These are phyloP conservation scores for Drosophila tanythrix DNA, from an alignment of 2,888 invertebrate genomes.

Conservation along the genomic window DNA sequence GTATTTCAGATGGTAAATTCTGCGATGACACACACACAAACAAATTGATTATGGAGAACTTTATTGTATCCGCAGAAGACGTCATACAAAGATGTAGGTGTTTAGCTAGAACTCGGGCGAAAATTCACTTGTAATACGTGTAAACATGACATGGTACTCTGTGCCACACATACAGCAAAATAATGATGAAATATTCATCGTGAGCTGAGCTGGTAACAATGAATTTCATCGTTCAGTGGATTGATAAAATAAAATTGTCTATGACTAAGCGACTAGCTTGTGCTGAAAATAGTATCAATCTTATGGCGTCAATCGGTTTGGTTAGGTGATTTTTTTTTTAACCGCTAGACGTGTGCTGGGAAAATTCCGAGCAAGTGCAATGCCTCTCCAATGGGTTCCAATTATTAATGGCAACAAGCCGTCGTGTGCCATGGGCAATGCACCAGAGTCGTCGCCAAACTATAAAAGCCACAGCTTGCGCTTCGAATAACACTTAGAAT, in stretches of 20 bases:
- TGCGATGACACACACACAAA: conserved; percentile 14
- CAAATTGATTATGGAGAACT: conserved; percentile 14
- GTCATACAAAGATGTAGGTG: background rate
- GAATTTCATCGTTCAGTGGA: conserved; percentile 22
- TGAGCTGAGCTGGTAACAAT: background rate
- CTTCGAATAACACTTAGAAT: conserved; percentile 28
- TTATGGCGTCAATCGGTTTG: conserved; percentile 22
- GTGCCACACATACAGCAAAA: no score
- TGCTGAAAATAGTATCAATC: conserved; percentile 57
- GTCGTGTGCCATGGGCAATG: conserved; percentile 60
- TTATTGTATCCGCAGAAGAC: conserved; percentile 9
- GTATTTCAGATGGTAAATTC: conserved; percentile 2
- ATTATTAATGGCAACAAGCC: conserved; percentile 8
- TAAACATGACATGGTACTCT: background rate
- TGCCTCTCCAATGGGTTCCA: conserved; percentile 29
- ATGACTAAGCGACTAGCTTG: background rate
- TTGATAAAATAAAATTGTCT: conserved; percentile 7
- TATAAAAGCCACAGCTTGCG: conserved; percentile 53
- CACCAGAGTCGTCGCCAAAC: conserved; percentile 25
- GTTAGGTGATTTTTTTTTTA: conserved; percentile 53
- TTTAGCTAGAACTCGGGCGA: background rate
- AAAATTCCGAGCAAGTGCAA: conserved; percentile 48
- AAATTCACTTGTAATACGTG: background rate
- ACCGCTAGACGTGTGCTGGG: conserved; percentile 52
- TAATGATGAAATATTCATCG: background rate